Evolutionary conservation across 2,113 vertebrate species (phyloP), one percentile per base, ranked within the genome.

Genomic region (Aleadryas rufinucha): DNA sequence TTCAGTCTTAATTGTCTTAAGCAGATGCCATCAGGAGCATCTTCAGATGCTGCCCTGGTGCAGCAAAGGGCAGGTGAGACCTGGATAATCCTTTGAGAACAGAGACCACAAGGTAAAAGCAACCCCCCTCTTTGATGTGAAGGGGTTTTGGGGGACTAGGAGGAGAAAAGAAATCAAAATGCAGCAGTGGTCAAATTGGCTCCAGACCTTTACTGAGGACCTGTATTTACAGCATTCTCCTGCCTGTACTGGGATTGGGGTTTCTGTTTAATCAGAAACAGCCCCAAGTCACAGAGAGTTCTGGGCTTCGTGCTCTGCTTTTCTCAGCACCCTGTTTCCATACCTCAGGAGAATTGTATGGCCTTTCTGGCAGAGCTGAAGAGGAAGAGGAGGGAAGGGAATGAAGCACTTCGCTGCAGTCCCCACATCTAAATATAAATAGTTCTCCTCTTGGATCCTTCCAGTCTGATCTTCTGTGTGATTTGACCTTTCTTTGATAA

Each of bases 401-500:
- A 4, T 35, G 87, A 83, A 71, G 24, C 5, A 17, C 35, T 86
- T 83, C 2, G 2, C 35, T 82, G 66, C 54, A 59, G 7, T 71
- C 78, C 44, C 65, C 31, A 5, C 50, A 75, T 70, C 85, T 70
- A 54, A 90, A 69, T 85, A 83, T 75, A 90, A 86, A 85, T 47
- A 50, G 37, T 81, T 90, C 24, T 89, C 45, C 11, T 70, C 71
- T 92, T 80, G 84, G 26, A 81, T 90, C 54, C 27, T 50, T 87
- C 74, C 63, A 35, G 35, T 28, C 85, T 92, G 88, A 74, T 80
- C 71, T 93, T 95, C 53, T 69, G 93, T 45, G 35, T 61, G n/a
- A 74, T 57, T 59, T 96, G 95, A 90, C 91, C 82, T 96, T 96
- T 94, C 76, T 94, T 70, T 91, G 82, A 70, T 90, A 80, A 95